Conservation (phyloP, 2,113 vertebrate genomes). For the Coptodon rendalli region DNA sequence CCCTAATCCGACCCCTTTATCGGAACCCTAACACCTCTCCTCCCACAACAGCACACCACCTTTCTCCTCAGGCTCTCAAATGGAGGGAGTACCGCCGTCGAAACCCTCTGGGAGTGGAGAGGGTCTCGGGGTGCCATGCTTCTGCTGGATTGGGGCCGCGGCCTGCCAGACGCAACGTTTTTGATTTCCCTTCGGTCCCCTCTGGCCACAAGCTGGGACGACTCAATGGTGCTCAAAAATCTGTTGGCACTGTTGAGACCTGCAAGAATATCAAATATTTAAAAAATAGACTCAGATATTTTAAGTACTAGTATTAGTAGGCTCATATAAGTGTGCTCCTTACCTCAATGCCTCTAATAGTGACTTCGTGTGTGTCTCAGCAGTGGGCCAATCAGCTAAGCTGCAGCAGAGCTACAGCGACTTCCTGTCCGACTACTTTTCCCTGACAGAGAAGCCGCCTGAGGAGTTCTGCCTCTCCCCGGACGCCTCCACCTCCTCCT, state of each 20-base stretch:
- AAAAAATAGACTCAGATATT: background rate
- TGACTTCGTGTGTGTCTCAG: background rate
- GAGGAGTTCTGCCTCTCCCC: conserved; percentile 97
- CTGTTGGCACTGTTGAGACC: background rate
- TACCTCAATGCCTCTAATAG: background rate
- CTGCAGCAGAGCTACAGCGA: conserved; percentile 81
- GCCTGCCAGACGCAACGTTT: conserved; percentile 78
- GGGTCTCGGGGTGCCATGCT: conserved; percentile 47
- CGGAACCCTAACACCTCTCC: background rate
- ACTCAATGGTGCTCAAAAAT: conserved; percentile 75
- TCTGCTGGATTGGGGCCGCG: conserved; percentile 34
- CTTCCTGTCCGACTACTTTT: conserved; percentile 91
- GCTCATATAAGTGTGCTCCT: background rate
- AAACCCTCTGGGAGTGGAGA: conserved; percentile 88
- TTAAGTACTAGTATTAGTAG: background rate
- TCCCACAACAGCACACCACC: conserved; percentile 81
- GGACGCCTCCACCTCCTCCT: conserved; percentile 80
- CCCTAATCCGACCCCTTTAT: background rate
- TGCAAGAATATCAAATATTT: background rate
- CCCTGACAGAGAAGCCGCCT: conserved; percentile 87
- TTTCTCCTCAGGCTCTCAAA: conserved; percentile 94
- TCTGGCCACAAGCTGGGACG: conserved; percentile 67
- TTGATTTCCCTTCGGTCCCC: conserved; percentile 81
- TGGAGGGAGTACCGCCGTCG: conserved; percentile 93
- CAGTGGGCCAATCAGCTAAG: conserved; percentile 70